Evolutionary conservation across 1,140 invertebrate species (phyloP), one percentile per base, ranked within the genome.

Genomic region (Vanessa atalanta): DNA sequence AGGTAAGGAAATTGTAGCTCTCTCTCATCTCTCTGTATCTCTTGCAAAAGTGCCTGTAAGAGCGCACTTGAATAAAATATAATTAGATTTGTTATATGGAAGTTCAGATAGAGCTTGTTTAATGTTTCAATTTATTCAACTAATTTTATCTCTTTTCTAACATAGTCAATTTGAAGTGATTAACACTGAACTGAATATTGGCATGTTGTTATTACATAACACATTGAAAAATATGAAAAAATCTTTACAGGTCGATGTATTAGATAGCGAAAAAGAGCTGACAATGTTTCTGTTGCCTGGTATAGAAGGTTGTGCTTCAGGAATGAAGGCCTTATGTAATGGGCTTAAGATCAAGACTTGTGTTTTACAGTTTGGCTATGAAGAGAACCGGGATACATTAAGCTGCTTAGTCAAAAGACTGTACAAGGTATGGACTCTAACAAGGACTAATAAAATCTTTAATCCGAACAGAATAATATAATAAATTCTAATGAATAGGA

Each of bases 251-350:
- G 77, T 89, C 81, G 75, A 86, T 79, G 73, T 91, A 75, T 75
- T 86, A 11, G 89, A 84, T 14, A 82, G 72, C 75, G 78, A 93
- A 74, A 79, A 87, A 66, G 82, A 93, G 64, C 73, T 78, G 65
- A 78, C 88, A 31, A 92, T 96, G 74, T 97, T 97, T 84, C 94
- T 97, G 76, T 88, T 98, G 51, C 97, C 97, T 69, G 97, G 97
- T 16, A 92, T 98, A 57, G 97, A 98, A 93, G 97, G 97, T 16
- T 94, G 94, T 65, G 94, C 95, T 0, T 80, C 93, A 2, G 93
- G 93, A 0, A 78, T 97, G 80, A 93, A 95, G 81, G 87, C 94
- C 6, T 78, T 97, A 2, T 94, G 94, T 53, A 88, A 87, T 9
- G 91, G 95, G 53, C 84, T 97, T 37, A 93, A 94, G 73, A 93